Base-by-base conservation (phyloP, 2,888 invertebrate species). In the Melinopterus prodromus region DNA sequence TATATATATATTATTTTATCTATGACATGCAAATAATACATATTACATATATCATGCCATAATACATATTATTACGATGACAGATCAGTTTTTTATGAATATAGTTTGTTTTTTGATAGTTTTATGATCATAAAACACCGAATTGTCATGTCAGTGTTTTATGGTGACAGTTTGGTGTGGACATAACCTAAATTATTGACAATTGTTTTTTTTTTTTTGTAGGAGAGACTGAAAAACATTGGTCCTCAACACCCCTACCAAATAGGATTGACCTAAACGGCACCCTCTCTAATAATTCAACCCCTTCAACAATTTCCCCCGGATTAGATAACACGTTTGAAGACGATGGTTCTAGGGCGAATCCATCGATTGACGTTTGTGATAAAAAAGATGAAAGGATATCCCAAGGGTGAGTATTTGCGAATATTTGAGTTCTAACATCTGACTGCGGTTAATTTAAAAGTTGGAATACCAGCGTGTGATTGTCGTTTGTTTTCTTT, bases 231-330 rank as follows among this genome's bases (percentile, higher is more conserved):
- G 88, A 89, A 36, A 89, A 87, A 83, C 87, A 86, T 80, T 89
- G 88, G 89, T 84, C 86, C 75, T 86, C 87, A 16, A 85, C 88
- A 16, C 88, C 88, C 71, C 83, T 88, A 76, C 83, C 86, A 82
- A 86, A 85, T 15, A 85, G 87, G 79, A 83, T 85, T 36, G 88
- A 89, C 79, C 83, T 86, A 76, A 87, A 88, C 81, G 87, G 87
- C 71, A 85, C 86, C 69, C 83, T 85, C 82, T 89, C 89, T 53
- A 86, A 87, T 16, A 84, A 86, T 0, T 92, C 92, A 82, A 93
- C 93, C 0, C 92, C 92, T 0, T 92, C 92, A 1, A 93, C 93
- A 0, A 87, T 92, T 81, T 93, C 93, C 0, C 92, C 93, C 0
- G 92, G 92, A 4, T 87, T 86, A 15, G 88, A 88, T 79, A 83